Conservation (phyloP, 2,888 invertebrate genomes). For the Ceraclea dissimilis region DNA sequence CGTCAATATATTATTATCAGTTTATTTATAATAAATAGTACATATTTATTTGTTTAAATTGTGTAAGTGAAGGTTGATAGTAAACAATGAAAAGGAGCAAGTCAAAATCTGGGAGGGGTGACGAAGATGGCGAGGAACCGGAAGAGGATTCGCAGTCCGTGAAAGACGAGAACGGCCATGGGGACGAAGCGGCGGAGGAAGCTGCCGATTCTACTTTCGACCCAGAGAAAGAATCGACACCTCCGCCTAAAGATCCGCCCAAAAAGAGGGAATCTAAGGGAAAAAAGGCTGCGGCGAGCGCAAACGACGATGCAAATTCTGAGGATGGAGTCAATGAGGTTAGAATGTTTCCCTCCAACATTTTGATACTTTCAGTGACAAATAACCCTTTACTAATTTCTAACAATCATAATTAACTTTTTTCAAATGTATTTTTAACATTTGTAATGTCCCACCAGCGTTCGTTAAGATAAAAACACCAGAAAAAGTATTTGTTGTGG, state of each 20-base stretch:
- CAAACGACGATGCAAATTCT: conserved; percentile 15
- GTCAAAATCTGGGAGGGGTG: conserved; percentile 8
- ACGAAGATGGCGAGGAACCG: conserved; percentile 8
- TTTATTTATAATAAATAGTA: not conserved
- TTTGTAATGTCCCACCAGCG: not conserved
- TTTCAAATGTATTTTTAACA: too few species aligned
- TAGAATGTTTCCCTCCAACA: conserved; percentile 9
- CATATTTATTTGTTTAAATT: conserved; percentile 1
- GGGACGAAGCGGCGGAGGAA: not conserved
- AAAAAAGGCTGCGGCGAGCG: conserved; percentile 14
- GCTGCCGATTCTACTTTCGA: not conserved
- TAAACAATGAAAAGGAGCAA: conserved; percentile 15
- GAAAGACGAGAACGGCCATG: conserved; percentile 6
- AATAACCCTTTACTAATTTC: too few species aligned
- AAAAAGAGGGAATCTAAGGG: conserved; percentile 21
- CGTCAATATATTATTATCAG: not conserved
- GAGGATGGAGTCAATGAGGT: conserved; percentile 27
- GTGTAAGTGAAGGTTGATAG: not conserved
- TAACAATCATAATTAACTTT: too few species aligned
- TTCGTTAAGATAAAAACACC: not conserved
- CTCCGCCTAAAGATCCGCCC: conserved; percentile 19
- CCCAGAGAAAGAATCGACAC: conserved; percentile 28
- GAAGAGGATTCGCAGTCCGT: conserved; percentile 3
- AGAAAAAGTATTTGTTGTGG: too few species aligned
- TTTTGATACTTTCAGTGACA: too few species aligned